Evolutionary conservation across 2,113 vertebrate genomes (phyloP), one percentile per base, ranked within the genome.

Genomic region (Xiphophorus couchianus): DNA sequence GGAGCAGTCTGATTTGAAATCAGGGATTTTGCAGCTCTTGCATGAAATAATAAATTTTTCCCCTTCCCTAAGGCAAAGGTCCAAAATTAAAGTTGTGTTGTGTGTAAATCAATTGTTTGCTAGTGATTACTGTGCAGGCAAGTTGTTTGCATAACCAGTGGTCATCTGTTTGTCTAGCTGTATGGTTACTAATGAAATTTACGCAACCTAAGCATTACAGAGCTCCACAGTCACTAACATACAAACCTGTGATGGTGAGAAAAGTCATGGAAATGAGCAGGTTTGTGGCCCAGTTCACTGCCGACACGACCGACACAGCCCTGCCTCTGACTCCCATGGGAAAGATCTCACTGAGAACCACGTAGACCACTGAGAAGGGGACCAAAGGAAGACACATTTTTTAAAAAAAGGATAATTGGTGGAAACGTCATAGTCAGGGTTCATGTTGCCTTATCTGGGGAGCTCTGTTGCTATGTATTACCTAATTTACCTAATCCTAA

Each of bases 211-310:
- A 9, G 25, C 22, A 54, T n/a, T 10, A 54, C 51, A 48, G 5
- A 7, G 44, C 44, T 48, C 17, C 44, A 58, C 51, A 25, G 42
- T 27, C 27, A 33, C 19, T 15, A 44, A 42, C 54, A 37, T 22
- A 82, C 84, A 22, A 65, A 98, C 97, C 97, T 17, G 96, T 97
- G 54, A 97, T 71, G 6, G 96, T 97, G 86, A 99, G 94, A 93
- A 99, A 99, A 0, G 96, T 98, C 94, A 96, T 92, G n/a, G 98
- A 98, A 83, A 98, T 96, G 83, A 99, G 93, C 13, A 99, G 96
- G 87, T 98, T 98, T 69, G 97, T 96, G 75, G 95, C 96, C 98
- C 97, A 99, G 94, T 98, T 99, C 78, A 99, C 94, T 84, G 95
- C 97, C 1, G 96, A 97, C 31, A 97, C 96, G 88, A 98, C 94